phyloP scores from a whole-genome alignment of 1,140 invertebrate species.

The Pantala flavescens region DNA sequence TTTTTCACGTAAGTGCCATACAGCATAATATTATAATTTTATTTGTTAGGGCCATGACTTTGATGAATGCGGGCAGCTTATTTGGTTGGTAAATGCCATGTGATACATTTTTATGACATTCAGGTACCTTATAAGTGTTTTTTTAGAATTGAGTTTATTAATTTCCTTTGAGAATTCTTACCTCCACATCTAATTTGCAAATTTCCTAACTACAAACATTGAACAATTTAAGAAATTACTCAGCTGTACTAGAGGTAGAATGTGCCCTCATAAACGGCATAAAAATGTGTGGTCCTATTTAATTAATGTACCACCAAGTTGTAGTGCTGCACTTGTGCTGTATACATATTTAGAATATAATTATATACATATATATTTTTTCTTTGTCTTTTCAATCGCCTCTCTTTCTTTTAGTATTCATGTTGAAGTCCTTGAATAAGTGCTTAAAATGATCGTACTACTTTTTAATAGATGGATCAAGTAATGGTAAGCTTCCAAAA shows the following conservation, averaged over 20 bases:
- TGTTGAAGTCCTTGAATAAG: not conserved
- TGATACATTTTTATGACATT: constrained; percentile 8
- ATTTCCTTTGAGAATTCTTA: not conserved
- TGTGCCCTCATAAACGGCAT: not conserved
- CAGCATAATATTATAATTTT: not conserved
- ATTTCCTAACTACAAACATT: not conserved
- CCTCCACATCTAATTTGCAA: not conserved
- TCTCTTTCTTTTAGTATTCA: not conserved
- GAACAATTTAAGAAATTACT: not conserved
- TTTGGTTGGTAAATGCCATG: not conserved
- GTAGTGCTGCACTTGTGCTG: constrained; percentile 7
- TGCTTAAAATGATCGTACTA: too few relatives aligned
- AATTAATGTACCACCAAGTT: not conserved
- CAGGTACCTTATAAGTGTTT: not conserved
- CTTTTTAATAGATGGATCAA: too few relatives aligned
- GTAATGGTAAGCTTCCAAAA: too few relatives aligned
- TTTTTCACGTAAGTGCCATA: not conserved
- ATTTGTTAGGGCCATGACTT: not conserved
- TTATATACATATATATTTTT: constrained; percentile 2
- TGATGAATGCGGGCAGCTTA: not conserved
- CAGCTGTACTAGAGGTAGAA: not conserved
- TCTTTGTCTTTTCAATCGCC: constrained; percentile 3
- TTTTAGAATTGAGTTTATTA: not conserved
- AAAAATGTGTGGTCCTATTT: not conserved
- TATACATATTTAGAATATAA: constrained; percentile 9